Evolutionary conservation across 1,140 invertebrate genomes (phyloP).

Genomic region (Anastrepha obliqua): DNA sequence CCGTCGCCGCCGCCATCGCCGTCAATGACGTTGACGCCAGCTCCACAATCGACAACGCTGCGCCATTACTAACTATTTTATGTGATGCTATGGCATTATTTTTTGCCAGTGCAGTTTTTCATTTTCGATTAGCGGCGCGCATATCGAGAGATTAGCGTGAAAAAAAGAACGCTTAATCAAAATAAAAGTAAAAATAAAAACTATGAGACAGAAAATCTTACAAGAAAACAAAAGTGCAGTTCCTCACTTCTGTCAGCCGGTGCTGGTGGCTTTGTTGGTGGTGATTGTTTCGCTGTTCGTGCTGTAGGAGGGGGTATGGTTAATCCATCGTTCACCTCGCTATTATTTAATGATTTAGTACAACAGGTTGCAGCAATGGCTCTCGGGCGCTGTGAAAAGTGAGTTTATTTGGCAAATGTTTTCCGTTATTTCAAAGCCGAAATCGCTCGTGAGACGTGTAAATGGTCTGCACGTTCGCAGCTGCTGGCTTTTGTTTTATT

Average conservation of each 20-base stretch:
- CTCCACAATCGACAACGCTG: too few relatives aligned
- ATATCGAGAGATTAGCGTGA: conserved; percentile 15
- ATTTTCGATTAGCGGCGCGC: conserved; percentile 44
- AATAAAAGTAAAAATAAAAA: background rate
- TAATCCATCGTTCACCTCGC: conserved; percentile 3
- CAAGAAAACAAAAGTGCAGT: conserved; percentile 43
- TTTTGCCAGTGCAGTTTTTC: conserved; percentile 15
- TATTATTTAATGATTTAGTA: conserved; percentile 50
- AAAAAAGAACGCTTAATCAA: conserved; percentile 22
- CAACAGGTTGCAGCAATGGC: conserved; percentile 23
- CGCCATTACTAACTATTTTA: background rate
- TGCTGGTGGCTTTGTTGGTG: background rate
- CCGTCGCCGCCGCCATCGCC: background rate
- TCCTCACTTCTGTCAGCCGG: too few relatives aligned
- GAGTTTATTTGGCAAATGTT: conserved; percentile 38
- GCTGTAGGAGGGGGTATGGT: background rate
- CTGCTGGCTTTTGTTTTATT: conserved; percentile 51
- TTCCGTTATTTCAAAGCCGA: conserved; percentile 11
- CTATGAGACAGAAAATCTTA: background rate
- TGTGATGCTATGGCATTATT: background rate
- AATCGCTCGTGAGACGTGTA: conserved; percentile 51
- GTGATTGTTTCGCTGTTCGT: background rate
- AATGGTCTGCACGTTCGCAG: conserved; percentile 46
- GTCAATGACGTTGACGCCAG: background rate
- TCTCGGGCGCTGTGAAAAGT: conserved; percentile 27